Base-by-base conservation (phyloP, 2,113 vertebrate genomes). In the Proterorhinus semilunaris region DNA sequence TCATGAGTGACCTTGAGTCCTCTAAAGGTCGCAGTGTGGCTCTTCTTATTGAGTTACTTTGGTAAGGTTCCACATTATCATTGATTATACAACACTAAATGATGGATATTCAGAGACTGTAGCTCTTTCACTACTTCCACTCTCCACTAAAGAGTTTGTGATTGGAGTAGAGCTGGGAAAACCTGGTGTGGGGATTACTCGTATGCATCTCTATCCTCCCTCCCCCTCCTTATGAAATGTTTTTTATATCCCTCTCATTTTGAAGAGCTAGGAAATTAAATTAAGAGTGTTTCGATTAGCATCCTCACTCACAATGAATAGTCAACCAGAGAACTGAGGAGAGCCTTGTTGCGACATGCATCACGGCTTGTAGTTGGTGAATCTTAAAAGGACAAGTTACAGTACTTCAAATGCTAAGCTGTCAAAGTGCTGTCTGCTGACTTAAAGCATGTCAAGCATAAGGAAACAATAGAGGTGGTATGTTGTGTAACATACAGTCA, bases 201-300 rank as follows among this genome's bases (percentile, higher is more conserved):
- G 76, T 82, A 75, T 85, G 74, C 13, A 54, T 82, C 82, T 75
- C 76, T 75, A 72, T 78, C 77, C 67, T 81, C 78, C 50, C 74
- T 73, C 53, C 65, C 72, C 73, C 66, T 45, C 36, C n/a, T 16
- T 11, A 11, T 27, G 27, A 69, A 69, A 84, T 88, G 87, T 90
- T 90, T 85, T 89, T 90, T 87, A 72, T 86, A 89, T 88, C 75
- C 74, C 79, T 72, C 80, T 87, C 85, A 81, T 81, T 79, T 81
- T 86, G 84, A 79, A 79, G 81, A 87, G 78, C 78, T 75, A 67
- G 69, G 73, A 91, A 90, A 91, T 90, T 86, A 72, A 92, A 87
- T 89, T 90, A 88, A 84, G 82, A 82, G 83, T 91, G 85, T 84
- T 42, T 88, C 75, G 75, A 90, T 91, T 90, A 88, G 83, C 87